Evolutionary conservation across 1,140 invertebrate genomes (phyloP).

Genomic region (Papilio glaucus): DNA sequence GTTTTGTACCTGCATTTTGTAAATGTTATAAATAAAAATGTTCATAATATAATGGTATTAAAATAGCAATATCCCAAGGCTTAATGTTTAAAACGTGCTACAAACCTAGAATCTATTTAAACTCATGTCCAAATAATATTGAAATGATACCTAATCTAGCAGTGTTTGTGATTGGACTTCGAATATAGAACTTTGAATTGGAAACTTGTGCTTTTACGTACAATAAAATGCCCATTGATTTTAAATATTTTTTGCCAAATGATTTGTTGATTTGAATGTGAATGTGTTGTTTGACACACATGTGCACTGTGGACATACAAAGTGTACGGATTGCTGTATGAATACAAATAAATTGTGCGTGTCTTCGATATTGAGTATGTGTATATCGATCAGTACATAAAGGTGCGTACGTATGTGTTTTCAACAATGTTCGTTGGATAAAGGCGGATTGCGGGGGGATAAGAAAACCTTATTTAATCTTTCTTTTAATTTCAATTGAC

Average conservation of each 20-base stretch:
- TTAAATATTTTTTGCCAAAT: constrained; percentile 10
- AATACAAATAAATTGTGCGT: constrained; percentile 13
- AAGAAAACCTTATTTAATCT: not conserved
- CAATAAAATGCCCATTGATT: not conserved
- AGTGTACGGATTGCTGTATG: not conserved
- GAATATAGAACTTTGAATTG: too few relatives aligned
- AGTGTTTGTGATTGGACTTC: not conserved
- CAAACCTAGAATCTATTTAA: not conserved
- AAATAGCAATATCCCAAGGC: not conserved
- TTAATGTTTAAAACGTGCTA: constrained; percentile 25
- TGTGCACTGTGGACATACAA: constrained; percentile 8
- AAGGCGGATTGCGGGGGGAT: not conserved
- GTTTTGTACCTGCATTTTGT: constrained; percentile 65
- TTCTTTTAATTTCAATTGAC: too few relatives aligned
- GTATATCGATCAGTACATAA: constrained; percentile 2
- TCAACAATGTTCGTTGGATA: not conserved
- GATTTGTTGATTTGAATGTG: not conserved
- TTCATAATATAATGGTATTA: not conserved
- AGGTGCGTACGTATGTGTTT: not conserved
- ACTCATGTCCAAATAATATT: not conserved
- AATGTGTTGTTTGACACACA: constrained; percentile 3
- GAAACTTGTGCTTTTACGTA: not conserved
- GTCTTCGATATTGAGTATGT: not conserved
- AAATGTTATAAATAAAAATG: constrained; percentile 29
- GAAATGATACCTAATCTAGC: not conserved